Evolutionary conservation across 2,113 vertebrate genomes (phyloP), one percentile per base, ranked within the genome.

Genomic region (Cricetomys ansorgei): DNA sequence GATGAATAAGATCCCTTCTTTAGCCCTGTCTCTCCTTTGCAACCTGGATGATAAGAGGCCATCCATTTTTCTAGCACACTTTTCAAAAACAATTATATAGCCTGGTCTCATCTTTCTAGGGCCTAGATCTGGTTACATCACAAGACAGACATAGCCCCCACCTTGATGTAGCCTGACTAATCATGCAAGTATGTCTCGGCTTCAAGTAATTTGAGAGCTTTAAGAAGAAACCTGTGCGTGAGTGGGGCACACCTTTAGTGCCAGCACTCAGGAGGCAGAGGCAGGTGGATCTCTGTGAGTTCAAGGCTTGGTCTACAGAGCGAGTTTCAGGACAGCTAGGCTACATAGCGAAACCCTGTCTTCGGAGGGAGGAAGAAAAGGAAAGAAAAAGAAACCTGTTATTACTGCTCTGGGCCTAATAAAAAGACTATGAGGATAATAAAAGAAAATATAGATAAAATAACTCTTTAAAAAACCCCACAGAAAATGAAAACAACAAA

Each of bases 131-230:
- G 86, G 88, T 75, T 29, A 65, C 19, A 1, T 10, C 50, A 91
- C 96, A 95, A 95, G 43, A 25, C 72, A 92, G 89, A 92, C 57
- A 79, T 85, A 94, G 85, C 85, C 13, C 43, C 96, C 87, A 76
- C 87, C 89, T 90, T 55, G 91, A 91, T 83, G 7, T 17, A 31
- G 88, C 53, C 83, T 73, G 16, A 89, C 94, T 70, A 90, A 96
- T 97, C 92, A n/a, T 97, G 97, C 88, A 85, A 88, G 53, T 69
- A 10, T 97, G 80, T 97, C 91, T 97, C 96, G 92, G 92, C 90
- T 96, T 93, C 81, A 53, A 15, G 57, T 97, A 97, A 97, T 94
- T 98, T 98, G 97, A 98, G 91, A 34, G 45, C 29, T 77, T 53
- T 77, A 73, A 53, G 53, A 53, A 50, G 75, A 50, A 77, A 34